Evolutionary conservation across 2,797 vertebrate genomes (phyloP).

Genomic region (Sphenopsis melanotis): DNA sequence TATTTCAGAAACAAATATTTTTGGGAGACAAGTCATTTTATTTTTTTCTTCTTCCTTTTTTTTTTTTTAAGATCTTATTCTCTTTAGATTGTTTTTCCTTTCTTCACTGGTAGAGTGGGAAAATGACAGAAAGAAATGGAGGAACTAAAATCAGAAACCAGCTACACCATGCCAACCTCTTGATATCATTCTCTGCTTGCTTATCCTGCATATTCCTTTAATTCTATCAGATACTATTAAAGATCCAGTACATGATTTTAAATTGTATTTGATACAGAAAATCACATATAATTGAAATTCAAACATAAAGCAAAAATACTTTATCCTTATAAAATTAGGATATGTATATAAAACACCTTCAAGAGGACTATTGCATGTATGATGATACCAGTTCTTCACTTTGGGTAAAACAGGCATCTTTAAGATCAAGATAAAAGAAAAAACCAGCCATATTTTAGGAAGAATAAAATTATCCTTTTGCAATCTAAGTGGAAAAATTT

Average conservation of each 20-base stretch:
- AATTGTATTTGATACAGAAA: background rate
- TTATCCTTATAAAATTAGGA: background rate
- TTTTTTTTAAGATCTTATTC: background rate
- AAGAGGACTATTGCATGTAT: rapidly evolving
- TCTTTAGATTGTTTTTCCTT: background rate
- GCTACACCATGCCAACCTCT: background rate
- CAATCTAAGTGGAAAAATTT: background rate
- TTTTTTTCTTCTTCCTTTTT: background rate
- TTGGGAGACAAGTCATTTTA: background rate
- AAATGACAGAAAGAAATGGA: background rate
- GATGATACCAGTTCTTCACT: background rate
- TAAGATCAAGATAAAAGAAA: background rate
- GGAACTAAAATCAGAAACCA: background rate
- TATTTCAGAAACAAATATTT: background rate
- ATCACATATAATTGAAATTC: background rate
- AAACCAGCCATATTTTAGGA: background rate
- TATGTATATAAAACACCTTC: background rate
- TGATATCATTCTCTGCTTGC: background rate
- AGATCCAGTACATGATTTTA: background rate
- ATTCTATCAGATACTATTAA: background rate
- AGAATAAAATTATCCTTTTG: background rate
- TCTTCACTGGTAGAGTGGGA: background rate
- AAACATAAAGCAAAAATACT: background rate
- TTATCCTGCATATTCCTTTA: background rate
- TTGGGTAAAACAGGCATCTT: background rate